Evolutionary conservation across 2,888 invertebrate genomes (phyloP).

Genomic region (Oxytorus armatus): DNA sequence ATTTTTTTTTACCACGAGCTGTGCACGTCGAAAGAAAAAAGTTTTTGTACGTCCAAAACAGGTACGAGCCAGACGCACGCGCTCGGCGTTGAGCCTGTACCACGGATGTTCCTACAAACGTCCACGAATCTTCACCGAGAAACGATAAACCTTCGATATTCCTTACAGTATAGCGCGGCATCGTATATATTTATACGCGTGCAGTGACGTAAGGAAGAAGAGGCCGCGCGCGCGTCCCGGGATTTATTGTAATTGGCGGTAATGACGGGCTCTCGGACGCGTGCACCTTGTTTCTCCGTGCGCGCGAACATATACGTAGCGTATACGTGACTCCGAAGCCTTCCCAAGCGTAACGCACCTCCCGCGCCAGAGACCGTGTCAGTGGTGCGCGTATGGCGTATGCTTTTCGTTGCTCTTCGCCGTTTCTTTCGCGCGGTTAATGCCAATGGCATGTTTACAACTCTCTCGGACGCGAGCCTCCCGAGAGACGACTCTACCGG

Average conservation of each 20-base stretch:
- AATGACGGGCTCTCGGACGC: slow-evolving; percentile 79
- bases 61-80: slow-evolving; percentile 49
- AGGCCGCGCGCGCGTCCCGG: slow-evolving; percentile 77
- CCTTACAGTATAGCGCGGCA: slow-evolving; percentile 5
- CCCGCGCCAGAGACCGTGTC: slow-evolving; percentile 56
- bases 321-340: slow-evolving; percentile 26
- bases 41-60: slow-evolving; percentile 19
- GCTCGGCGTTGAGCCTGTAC: slow-evolving; percentile 50
- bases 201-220: slow-evolving; percentile 71
- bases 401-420: slow-evolving; percentile 27
- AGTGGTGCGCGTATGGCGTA: slow-evolving; percentile 64
- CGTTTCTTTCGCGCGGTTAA: slow-evolving; percentile 25
- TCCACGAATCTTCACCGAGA: slow-evolving; percentile 52
- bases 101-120: slow-evolving; percentile 58
- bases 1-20: slow-evolving; percentile 4
- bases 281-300: slow-evolving; percentile 64
- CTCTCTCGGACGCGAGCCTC: slow-evolving; percentile 42
- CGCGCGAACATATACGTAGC: slow-evolving; percentile 2
- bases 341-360: slow-evolving; percentile 60
- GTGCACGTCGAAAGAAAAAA: slow-evolving; percentile 2
- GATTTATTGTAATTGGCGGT: slow-evolving; percentile 82
- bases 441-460: slow-evolving; percentile 15
- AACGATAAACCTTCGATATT: slow-evolving; percentile 61
- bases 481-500: slow-evolving; percentile 28
- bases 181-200: neutral